Percentiles rank a stretch among this genome's conserved stretches.
Conservation (phyloP, 2,888 invertebrate genomes). For the Exocentrus adspersus region DNA sequence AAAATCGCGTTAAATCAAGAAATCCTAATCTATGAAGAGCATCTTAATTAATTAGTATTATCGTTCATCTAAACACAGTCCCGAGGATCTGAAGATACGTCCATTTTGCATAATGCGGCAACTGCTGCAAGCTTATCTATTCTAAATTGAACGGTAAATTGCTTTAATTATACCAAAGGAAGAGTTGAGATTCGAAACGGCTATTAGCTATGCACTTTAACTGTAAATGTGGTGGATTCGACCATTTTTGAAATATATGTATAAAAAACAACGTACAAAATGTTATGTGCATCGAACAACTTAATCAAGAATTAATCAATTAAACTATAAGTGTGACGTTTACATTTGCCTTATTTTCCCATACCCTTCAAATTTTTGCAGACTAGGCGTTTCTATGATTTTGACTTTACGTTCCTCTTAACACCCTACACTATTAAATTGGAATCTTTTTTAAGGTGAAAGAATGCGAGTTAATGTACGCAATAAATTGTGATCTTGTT, state of each 20-base stretch:
- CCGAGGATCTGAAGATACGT: constrained; percentile 7
- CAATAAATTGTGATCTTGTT: too few relatives aligned
- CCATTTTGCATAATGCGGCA: constrained; percentile 21
- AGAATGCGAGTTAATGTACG: too few relatives aligned
- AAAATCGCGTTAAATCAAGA: not conserved
- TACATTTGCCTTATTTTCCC: too few relatives aligned
- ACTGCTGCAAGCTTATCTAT: constrained; percentile 15
- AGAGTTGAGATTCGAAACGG: constrained; percentile 27
- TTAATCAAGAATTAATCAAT: too few relatives aligned
- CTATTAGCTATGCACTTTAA: constrained; percentile 26
- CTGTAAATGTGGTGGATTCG: constrained; percentile 2
- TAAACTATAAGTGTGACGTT: too few relatives aligned
- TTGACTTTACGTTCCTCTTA: too few relatives aligned
- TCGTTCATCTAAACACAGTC: constrained; percentile 12
- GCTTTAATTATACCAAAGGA: constrained; percentile 31
- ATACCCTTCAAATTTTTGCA: too few relatives aligned
- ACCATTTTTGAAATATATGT: constrained; percentile 4
- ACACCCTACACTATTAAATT: too few relatives aligned
- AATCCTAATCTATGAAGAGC: not conserved
- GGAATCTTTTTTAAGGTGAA: too few relatives aligned
- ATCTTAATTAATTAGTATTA: constrained; percentile 18
- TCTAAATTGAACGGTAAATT: constrained; percentile 29
- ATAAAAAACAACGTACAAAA: not conserved
- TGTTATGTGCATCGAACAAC: too few relatives aligned
- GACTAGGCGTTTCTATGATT: too few relatives aligned